Percentiles rank a stretch among this genome's conserved stretches.
Conservation (phyloP, 2,113 vertebrate genomes). For the Arothron firmamentum region DNA sequence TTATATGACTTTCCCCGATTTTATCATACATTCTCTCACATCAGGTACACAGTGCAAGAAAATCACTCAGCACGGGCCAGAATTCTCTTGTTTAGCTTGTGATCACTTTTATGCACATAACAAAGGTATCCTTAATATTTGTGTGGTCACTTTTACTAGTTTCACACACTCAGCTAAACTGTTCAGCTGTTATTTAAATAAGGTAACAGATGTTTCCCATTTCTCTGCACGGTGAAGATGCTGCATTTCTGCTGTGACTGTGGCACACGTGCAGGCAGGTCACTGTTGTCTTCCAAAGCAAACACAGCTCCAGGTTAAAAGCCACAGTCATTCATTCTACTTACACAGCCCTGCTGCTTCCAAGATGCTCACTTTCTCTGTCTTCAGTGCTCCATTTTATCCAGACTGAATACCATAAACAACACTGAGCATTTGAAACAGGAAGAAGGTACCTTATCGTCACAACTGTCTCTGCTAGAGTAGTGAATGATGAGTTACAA, state of each 20-base stretch:
- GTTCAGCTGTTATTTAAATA: slow-evolving; percentile 6
- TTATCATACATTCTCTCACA: slow-evolving; percentile 8
- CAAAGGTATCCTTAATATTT: slow-evolving; percentile 13
- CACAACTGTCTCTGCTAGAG: not conserved
- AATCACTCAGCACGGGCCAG: slow-evolving; percentile 11
- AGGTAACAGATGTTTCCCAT: slow-evolving; percentile 6
- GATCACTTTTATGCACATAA: slow-evolving; percentile 12
- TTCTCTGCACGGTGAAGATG: slow-evolving; percentile 25
- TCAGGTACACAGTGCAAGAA: slow-evolving; percentile 26
- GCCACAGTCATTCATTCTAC: slow-evolving; percentile 36
- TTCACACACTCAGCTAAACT: not conserved
- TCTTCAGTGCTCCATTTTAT: not conserved
- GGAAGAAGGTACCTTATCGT: not conserved
- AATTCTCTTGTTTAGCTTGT: slow-evolving; percentile 20
- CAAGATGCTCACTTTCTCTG: slow-evolving; percentile 17
- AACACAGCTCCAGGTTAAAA: slow-evolving; percentile 56
- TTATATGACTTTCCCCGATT: slow-evolving; percentile 24
- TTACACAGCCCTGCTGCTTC: slow-evolving; percentile 48
- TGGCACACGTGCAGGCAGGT: slow-evolving; percentile 39
- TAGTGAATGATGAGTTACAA: not conserved
- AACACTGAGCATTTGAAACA: not conserved
- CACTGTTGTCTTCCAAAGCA: slow-evolving; percentile 48
- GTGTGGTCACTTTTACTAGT: slow-evolving; percentile 8
- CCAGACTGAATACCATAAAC: slow-evolving; percentile 7
- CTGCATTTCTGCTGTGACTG: slow-evolving; percentile 19